Base-by-base conservation (phyloP, 2,797 vertebrate genomes). In the Parauchenoglanis ngamensis region DNA sequence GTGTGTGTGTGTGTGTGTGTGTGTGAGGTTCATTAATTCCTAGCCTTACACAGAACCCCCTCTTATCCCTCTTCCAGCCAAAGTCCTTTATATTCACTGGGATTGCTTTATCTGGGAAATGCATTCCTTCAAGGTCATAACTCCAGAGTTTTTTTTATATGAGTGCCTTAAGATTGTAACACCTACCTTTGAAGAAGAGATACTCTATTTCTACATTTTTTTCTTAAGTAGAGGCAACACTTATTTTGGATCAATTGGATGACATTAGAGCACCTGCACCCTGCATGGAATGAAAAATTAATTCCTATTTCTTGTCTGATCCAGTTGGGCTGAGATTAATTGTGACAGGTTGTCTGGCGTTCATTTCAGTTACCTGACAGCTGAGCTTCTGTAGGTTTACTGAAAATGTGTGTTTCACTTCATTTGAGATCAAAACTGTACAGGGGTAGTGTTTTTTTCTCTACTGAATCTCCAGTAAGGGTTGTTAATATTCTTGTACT, bases 21-120 rank as follows among this genome's bases (percentile, higher is more conserved):
- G 68, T 72, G 17, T 46, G 73, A 35, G 57, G 78, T 91, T 88
- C 78, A 91, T 87, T 89, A 87, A 89, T 61, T 86, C 59, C 19
- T 67, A 46, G 59, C 54, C 31, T 80, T 63, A 63, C 56, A 13
- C 28, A 13, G 35, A 13, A 70, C 68, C 67, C 54, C 54, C 40
- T 73, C 17, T 61, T 61, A 15, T 73, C 56, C 68, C 25, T 72
- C 11, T 28, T 85, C 25, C 61, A 84, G 84, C 40, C 75, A 87
- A 35, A 72, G 76, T 86, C 56, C 57, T 77, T 85, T 78, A 44
- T 49, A 70, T 23, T 72, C 82, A 56, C 2, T 19, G 11, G 54
- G 46, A 83, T 83, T 85, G 84, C 80, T 81, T 85, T 59, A 7
- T 87, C 70, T 70, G 68, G 28, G 75, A 85, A 86, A 86, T 52